phyloP scores from a whole-genome alignment of 2,888 invertebrate genomes.

The Caenorhabditis macrosperma region DNA sequence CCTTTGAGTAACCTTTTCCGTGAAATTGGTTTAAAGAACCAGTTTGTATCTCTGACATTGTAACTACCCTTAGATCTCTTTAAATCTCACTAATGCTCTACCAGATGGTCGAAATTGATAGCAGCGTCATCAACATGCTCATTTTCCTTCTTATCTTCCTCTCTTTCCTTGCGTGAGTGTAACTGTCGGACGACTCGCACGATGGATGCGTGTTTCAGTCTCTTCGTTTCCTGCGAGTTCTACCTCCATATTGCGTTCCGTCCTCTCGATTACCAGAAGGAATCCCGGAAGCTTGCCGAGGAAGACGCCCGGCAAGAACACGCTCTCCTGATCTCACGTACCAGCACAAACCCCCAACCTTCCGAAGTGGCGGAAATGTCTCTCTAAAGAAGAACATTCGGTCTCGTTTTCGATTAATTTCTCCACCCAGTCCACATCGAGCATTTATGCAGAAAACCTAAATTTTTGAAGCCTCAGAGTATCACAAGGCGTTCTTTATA shows the following conservation, averaged over 20 bases:
- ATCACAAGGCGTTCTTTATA: too few species aligned
- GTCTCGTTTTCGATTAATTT: background rate
- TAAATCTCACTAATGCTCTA: too few species aligned
- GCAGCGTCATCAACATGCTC: conserved; percentile 12
- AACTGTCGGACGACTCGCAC: background rate
- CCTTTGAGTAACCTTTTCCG: background rate
- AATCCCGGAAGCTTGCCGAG: conserved; percentile 11
- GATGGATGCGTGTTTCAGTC: background rate
- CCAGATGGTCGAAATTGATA: background rate
- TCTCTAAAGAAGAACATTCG: background rate
- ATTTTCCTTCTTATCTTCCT: conserved; percentile 18
- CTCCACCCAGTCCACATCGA: background rate
- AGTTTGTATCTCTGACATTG: background rate
- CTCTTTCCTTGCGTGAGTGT: conserved; percentile 18
- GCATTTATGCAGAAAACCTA: too few species aligned
- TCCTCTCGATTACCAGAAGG: conserved; percentile 16
- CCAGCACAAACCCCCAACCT: background rate
- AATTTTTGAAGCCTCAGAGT: too few species aligned
- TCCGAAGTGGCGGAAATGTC: background rate
- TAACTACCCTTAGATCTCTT: too few species aligned
- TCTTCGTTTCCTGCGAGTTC: conserved; percentile 6
- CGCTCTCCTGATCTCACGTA: background rate
- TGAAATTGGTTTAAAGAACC: background rate
- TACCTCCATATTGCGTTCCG: background rate
- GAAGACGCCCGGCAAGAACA: background rate